These are phyloP conservation scores for Nerophis lumbriciformis DNA, from an alignment of 2,113 vertebrate genomes.

Conservation along the genomic window DNA sequence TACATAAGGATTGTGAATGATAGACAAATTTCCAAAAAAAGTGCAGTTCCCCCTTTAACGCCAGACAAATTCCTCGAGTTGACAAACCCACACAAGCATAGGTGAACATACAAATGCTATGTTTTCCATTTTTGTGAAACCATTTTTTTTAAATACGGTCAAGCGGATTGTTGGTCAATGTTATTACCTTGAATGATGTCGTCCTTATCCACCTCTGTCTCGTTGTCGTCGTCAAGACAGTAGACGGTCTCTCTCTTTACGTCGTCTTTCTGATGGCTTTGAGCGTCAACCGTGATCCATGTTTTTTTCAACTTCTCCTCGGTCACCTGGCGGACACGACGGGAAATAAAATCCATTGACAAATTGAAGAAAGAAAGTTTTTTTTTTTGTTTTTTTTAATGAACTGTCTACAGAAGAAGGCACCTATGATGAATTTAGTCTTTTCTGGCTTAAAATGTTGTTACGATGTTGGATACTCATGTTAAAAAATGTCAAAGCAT, in stretches of 20 bases:
- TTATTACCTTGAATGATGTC: conserved; percentile 87
- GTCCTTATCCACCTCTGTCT: conserved; percentile 86
- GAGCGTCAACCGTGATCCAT: conserved; percentile 85
- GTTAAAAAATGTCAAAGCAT: no score
- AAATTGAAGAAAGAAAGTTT: not conserved
- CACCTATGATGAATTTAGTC: no score
- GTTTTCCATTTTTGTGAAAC: no score
- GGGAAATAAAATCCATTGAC: not conserved
- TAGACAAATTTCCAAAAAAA: no score
- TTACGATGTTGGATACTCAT: no score
- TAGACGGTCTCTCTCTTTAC: conserved; percentile 84
- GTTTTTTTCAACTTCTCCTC: conserved; percentile 82
- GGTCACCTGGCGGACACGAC: conserved; percentile 70
- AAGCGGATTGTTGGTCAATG: not conserved
- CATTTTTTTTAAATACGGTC: not conserved
- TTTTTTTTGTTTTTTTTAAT: not conserved
- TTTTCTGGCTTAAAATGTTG: no score
- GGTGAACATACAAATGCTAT: no score
- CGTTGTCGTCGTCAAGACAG: conserved; percentile 91
- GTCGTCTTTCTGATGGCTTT: conserved; percentile 77
- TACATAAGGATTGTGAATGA: no score
- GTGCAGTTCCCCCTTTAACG: no score
- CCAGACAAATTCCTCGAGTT: no score
- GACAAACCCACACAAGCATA: no score
- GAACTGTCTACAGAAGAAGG: not conserved